Conservation (phyloP, 2,797 vertebrate genomes). For the Decapterus maruadsi region DNA sequence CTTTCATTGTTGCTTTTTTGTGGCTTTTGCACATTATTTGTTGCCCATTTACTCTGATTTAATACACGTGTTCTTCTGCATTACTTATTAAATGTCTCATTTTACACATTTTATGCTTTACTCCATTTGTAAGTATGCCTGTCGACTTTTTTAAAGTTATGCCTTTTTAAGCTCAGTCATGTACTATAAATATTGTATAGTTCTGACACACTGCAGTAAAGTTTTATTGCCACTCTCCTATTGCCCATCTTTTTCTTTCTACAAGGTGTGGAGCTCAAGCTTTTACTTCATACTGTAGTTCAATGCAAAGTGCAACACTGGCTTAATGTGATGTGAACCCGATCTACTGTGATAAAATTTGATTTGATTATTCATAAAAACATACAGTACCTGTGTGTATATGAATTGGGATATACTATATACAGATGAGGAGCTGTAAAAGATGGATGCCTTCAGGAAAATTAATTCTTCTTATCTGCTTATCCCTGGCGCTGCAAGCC, state of each 20-base stretch:
- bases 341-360: background rate
- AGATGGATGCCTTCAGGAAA: background rate
- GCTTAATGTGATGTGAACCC: background rate
- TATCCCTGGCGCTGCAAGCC: background rate
- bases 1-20: constrained; percentile 6
- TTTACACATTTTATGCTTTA: background rate
- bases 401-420: background rate
- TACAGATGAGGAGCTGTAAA: background rate
- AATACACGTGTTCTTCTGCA: background rate
- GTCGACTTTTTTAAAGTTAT: background rate
- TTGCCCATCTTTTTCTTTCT: background rate
- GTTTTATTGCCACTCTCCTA: background rate
- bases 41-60: background rate
- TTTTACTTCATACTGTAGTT: background rate
- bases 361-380: background rate
- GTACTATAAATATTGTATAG: background rate
- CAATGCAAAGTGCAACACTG: background rate
- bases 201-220: background rate
- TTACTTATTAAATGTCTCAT: background rate
- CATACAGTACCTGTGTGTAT: background rate
- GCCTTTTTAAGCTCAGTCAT: background rate
- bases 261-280: background rate
- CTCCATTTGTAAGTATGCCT: background rate
- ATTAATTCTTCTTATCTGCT: background rate
- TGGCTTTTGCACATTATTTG: background rate